Base-by-base conservation (phyloP, 92 coral and sea anemone species). In the Scolanthus callimorphus region DNA sequence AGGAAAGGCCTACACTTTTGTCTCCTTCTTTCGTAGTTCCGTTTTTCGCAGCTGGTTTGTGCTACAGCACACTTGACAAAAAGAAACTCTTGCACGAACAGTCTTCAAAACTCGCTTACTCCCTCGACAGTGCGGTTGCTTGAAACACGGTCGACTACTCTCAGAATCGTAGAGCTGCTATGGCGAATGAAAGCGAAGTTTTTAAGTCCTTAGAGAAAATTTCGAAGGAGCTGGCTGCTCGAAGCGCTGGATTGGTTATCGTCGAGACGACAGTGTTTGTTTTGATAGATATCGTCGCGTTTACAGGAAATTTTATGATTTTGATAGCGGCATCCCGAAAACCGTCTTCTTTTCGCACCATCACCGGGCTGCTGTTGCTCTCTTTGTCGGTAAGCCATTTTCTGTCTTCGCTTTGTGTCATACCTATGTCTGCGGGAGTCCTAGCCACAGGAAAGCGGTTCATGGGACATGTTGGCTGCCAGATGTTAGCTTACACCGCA, bases 341-440 rank as follows among this genome's bases (percentile, higher is more conserved):
- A 11, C 41, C 41, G 8, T 2, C 47, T 9, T 45, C 53, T 15
- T 45, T 67, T 0, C 38, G 26, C 23, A 51, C 62, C 15, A 43
- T 45, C 1, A 55, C 55, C 3, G 57, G 57, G 11, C 41, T 54
- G 20, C 44, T 67, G 23, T 31, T 67, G 6, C 25, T 39, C 2
- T 67, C 74, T 10, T 26, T 67, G 15, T 49, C 74, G 2, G 4
- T 24, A 21, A 37, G 74, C 29, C 25, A 67, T 43, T 31, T 67
- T 11, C 28, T 67, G 6, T 43, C 74, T 13, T 59, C 74, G 9
- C 2, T 67, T 3, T 4, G 53, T 11, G 53, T 67, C 3, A 59
- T 67, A 6, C 74, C 74, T 23, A 67, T 55, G 60, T 67, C 74
- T 17, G 45, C 55, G 41, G 74, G 74, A 22, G 63, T 55, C 17